Base-by-base conservation (phyloP, 92 coral and sea anemone species). In the Zoanthus solanderi region DNA sequence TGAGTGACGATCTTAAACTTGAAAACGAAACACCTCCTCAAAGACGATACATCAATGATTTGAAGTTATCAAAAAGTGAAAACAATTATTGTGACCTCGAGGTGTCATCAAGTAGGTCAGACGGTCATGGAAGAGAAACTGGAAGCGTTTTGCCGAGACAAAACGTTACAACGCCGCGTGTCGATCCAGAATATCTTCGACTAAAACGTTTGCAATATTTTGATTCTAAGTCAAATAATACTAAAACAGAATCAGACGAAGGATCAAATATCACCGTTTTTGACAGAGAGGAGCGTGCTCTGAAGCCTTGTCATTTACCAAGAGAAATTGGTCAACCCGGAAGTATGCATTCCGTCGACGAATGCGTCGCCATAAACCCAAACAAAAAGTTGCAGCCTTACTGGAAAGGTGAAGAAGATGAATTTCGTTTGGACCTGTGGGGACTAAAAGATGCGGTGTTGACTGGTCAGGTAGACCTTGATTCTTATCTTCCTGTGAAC, bases 401-500 rank as follows among this genome's bases (percentile, higher is more conserved):
- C 15, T 34, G 68, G 18, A 80, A 78, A 52, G 90, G 92, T 47
- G 98, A 92, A 56, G 93, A 88, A 52, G 92, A 95, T 29, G 93
- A 93, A 28, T 60, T 92, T 28, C 92, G 91, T 47, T 85, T 93
- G 28, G 98, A 97, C 76, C 75, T 91, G 46, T 97, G 95, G 98
- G 98, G 97, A 3, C 84, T 95, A 58, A 92, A 92, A 71, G 96
- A 93, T 65, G 94, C 98, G 44, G 96, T 95, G 0, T 74, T 89
- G 74, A 88, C 94, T 13, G 98, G 98, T 0, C 90, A 95, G 37
- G 87, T 95, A 14, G 92, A 95, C 65, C 72, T 95, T 23, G 54
- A 88, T 37, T 89, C 94, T 0, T 92, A 89, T 83, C 75, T 93
- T 13, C 85, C 85, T 3, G 7, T 7, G 46, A 66, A 17, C 75